Conservation (phyloP, 1,140 invertebrate species). For the Zaprionus vittiger region DNA sequence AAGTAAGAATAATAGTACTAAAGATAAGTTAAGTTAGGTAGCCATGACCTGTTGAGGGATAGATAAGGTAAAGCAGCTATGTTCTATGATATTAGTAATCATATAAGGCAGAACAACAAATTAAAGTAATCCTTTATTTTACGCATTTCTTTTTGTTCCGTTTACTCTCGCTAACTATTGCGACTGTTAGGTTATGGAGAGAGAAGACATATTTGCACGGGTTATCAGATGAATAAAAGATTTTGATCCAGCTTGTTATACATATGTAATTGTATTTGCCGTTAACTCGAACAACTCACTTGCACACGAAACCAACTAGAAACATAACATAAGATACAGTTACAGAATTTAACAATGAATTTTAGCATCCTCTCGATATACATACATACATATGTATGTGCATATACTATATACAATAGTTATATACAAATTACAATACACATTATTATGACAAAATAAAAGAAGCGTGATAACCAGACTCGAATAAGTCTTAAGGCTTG, state of each 20-base stretch:
- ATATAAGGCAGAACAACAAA: neutral
- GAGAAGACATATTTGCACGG: neutral
- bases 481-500: too few species aligned
- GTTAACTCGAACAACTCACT: constrained; percentile 25
- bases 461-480: constrained; percentile 7
- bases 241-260: constrained; percentile 7
- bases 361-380: constrained; percentile 33
- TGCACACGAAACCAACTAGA: constrained; percentile 48
- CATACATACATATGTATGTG: too few species aligned
- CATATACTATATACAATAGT: constrained; percentile 30
- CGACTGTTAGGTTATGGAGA: neutral
- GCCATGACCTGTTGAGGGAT: neutral
- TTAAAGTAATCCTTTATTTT: neutral
- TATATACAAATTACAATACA: constrained; percentile 39
- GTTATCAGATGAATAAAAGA: neutral
- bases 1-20: neutral
- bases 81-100: neutral
- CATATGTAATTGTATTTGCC: constrained; percentile 45
- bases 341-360: constrained; percentile 17
- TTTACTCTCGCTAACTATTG: neutral
- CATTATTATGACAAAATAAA: constrained; percentile 20
- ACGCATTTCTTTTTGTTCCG: neutral
- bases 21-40: neutral
- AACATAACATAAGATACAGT: constrained; percentile 37
- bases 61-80: neutral